Conservation (phyloP, 2,113 vertebrate genomes). For the Pedetes capensis region DNA sequence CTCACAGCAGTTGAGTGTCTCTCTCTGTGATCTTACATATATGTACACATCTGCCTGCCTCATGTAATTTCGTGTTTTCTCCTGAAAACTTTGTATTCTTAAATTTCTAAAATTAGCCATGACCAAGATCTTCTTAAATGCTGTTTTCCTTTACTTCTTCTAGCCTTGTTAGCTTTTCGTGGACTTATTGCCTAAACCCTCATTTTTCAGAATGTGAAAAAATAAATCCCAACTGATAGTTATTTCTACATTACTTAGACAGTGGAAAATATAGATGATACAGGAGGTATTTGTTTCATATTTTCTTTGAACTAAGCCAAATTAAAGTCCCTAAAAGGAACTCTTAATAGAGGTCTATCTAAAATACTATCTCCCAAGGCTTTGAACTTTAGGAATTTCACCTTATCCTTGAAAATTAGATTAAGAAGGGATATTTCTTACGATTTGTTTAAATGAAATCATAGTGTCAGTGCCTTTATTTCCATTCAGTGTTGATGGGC, state of each 20-base stretch:
- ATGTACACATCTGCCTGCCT: background rate
- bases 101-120: constrained; percentile 21
- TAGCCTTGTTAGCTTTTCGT: constrained; percentile 46
- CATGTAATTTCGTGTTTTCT: constrained; percentile 39
- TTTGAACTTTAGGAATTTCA: constrained; percentile 61
- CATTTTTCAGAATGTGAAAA: constrained; percentile 42
- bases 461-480: constrained; percentile 48
- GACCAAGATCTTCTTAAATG: constrained; percentile 34
- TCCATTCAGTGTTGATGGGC: constrained; percentile 79
- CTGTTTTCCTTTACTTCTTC: constrained; percentile 49
- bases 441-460: constrained; percentile 72
- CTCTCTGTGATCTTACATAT: background rate
- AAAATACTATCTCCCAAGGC: background rate
- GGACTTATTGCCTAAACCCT: constrained; percentile 8
- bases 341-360: background rate
- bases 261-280: constrained; percentile 32
- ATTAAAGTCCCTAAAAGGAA: constrained; percentile 22
- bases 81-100: background rate
- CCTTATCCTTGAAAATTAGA: constrained; percentile 61
- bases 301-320: constrained; percentile 50
- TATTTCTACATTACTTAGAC: constrained; percentile 11
- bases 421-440: constrained; percentile 70
- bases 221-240: background rate
- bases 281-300: constrained; percentile 48
- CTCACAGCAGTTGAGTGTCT: constrained; percentile 46